phyloP scores from a whole-genome alignment of 2,888 invertebrate genomes.

The Hyppa rectilinea region DNA sequence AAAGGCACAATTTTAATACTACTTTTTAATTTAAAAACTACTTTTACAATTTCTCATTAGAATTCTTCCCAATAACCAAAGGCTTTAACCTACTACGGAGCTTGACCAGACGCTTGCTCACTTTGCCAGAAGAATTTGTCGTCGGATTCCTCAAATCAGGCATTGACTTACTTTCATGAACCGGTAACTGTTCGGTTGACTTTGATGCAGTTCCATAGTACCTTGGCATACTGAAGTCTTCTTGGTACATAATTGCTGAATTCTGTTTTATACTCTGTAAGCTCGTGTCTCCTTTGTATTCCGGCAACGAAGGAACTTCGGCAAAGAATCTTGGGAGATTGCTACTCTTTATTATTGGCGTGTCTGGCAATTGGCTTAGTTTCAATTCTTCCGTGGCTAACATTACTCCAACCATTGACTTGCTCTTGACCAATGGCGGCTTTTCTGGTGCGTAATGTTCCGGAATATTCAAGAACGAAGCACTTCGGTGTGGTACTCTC shows the following conservation, averaged over 20 bases:
- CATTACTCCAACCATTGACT: constrained; percentile 85
- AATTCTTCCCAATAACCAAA: constrained; percentile 86
- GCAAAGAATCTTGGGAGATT: constrained; percentile 88
- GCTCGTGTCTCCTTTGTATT: constrained; percentile 86
- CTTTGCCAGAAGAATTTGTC: constrained; percentile 75
- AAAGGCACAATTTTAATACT: constrained; percentile 37
- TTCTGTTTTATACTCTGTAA: constrained; percentile 89
- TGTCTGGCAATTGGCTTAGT: constrained; percentile 85
- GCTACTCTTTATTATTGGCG: constrained; percentile 87
- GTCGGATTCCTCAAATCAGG: constrained; percentile 84
- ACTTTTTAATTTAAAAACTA: neutral
- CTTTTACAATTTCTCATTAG: constrained; percentile 82
- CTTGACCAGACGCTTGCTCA: constrained; percentile 86
- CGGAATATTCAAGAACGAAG: constrained; percentile 88
- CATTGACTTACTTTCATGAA: constrained; percentile 89
- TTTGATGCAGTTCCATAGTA: constrained; percentile 89
- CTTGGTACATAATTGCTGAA: constrained; percentile 86
- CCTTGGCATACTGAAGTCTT: constrained; percentile 92
- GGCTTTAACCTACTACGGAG: constrained; percentile 86
- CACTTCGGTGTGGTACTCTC: constrained; percentile 87
- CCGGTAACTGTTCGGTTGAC: constrained; percentile 74
- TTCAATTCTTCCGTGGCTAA: constrained; percentile 79
- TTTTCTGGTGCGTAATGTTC: constrained; percentile 84
- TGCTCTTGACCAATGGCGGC: constrained; percentile 84
- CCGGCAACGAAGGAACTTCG: constrained; percentile 81